A percentile compares a stretch with the other conserved stretches of the same genome.
Evolutionary conservation across 2,113 vertebrate genomes (phyloP).

Genomic region (Colius striatus): DNA sequence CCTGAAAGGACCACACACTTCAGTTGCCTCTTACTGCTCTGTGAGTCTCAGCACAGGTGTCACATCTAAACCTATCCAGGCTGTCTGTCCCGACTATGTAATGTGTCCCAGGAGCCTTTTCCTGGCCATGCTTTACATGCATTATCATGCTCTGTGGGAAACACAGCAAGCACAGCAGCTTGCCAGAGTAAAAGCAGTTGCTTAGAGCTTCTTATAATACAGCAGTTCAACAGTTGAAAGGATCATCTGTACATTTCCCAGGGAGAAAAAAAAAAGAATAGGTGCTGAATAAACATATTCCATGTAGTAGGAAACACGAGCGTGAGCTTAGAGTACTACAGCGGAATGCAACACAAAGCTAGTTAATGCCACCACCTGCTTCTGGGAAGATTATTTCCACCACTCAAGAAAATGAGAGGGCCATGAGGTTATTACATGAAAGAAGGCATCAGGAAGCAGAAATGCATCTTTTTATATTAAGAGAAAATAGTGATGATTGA

Average conservation of each 20-base stretch:
- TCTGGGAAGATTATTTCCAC: neutral
- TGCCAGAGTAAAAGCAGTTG: neutral
- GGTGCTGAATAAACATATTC: neutral
- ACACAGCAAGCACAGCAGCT: neutral
- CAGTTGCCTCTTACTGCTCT: neutral
- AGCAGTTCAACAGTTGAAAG: neutral
- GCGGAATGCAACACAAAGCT: neutral
- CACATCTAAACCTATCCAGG: neutral
- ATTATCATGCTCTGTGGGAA: slow-evolving; percentile 18
- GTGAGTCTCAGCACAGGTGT: neutral
- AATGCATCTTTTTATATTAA: neutral
- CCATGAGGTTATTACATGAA: neutral
- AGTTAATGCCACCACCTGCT: neutral
- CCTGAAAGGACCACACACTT: neutral
- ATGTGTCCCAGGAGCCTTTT: neutral
- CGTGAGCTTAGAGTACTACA: neutral
- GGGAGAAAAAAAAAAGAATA: neutral
- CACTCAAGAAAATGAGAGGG: neutral
- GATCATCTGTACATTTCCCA: neutral
- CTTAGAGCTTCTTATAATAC: neutral
- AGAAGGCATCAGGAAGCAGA: neutral
- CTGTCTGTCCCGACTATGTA: neutral
- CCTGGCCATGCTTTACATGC: neutral
- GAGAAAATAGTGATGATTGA: neutral
- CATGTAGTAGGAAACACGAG: neutral